phyloP scores from a whole-genome alignment of 2,888 invertebrate genomes.

The Stenodera caucasica region DNA sequence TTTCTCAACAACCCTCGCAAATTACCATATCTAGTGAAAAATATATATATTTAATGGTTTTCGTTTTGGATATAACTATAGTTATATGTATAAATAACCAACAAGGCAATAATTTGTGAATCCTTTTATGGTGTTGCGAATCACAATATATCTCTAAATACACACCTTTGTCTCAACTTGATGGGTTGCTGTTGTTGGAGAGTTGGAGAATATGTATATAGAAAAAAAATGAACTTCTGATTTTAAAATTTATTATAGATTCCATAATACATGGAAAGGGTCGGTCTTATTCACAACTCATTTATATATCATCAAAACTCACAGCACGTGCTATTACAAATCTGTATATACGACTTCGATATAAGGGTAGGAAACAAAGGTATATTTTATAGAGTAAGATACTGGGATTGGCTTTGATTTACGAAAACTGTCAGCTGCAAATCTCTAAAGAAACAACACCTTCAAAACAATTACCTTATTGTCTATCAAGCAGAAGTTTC shows the following conservation, averaged over 20 bases:
- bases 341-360: not conserved
- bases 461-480: no score
- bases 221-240: constrained; percentile 32
- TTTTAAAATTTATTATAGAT: constrained; percentile 34
- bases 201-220: constrained; percentile 13
- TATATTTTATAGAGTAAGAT: not conserved
- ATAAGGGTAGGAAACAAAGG: not conserved
- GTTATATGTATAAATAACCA: not conserved
- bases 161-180: constrained; percentile 27
- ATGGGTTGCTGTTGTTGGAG: not conserved
- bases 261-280: constrained; percentile 33
- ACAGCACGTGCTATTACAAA: constrained; percentile 30
- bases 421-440: not conserved
- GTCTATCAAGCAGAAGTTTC: no score
- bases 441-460: not conserved
- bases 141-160: constrained; percentile 35
- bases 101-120: constrained; percentile 33
- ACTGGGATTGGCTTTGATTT: constrained; percentile 1
- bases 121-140: constrained; percentile 35
- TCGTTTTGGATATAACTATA: not conserved
- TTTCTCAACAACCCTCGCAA: not conserved
- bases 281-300: constrained; percentile 33
- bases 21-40: not conserved
- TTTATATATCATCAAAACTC: constrained; percentile 30
- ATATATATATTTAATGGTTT: not conserved